Evolutionary conservation across 2,113 vertebrate species (phyloP).

Genomic region (Serinus canaria): DNA sequence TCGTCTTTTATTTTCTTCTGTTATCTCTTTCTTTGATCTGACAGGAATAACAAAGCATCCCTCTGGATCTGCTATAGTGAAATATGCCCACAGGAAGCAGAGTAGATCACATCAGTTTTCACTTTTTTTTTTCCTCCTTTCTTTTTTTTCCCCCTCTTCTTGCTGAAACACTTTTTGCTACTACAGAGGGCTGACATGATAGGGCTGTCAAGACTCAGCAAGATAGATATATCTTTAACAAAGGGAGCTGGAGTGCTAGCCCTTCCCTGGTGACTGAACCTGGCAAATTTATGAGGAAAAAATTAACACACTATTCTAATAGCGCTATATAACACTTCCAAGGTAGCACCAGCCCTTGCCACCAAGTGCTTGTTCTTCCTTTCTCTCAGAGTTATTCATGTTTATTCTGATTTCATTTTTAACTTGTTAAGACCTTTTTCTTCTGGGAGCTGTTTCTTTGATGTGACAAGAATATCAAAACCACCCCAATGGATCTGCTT

Average conservation of each 20-base stretch:
- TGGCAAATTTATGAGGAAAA: slow-evolving; percentile 58
- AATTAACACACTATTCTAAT: slow-evolving; percentile 4
- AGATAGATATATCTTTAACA: slow-evolving; percentile 71
- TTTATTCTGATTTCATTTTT: slow-evolving; percentile 16
- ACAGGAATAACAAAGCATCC: slow-evolving; percentile 66
- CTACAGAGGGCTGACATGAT: slow-evolving; percentile 70
- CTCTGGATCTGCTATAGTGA: slow-evolving; percentile 54
- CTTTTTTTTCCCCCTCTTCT: neutral
- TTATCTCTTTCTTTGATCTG: slow-evolving; percentile 72
- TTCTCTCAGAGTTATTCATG: neutral
- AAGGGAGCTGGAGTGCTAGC: slow-evolving; percentile 40
- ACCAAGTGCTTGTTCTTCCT: neutral
- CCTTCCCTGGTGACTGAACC: slow-evolving; percentile 38
- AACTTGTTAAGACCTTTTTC: slow-evolving; percentile 14
- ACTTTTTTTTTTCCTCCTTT: neutral
- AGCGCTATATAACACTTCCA: neutral
- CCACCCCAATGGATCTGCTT: neutral
- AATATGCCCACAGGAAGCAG: slow-evolving; percentile 68
- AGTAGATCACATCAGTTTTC: slow-evolving; percentile 65
- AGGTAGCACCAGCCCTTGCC: neutral
- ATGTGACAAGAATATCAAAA: slow-evolving; percentile 43
- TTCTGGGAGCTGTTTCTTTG: slow-evolving; percentile 16
- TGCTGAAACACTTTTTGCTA: slow-evolving; percentile 66
- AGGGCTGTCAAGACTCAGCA: slow-evolving; percentile 67
- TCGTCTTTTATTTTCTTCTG: slow-evolving; percentile 52